Evolutionary conservation across 2,797 vertebrate species (phyloP), one percentile per base, ranked within the genome.

Genomic region (Lithobates pipiens): DNA sequence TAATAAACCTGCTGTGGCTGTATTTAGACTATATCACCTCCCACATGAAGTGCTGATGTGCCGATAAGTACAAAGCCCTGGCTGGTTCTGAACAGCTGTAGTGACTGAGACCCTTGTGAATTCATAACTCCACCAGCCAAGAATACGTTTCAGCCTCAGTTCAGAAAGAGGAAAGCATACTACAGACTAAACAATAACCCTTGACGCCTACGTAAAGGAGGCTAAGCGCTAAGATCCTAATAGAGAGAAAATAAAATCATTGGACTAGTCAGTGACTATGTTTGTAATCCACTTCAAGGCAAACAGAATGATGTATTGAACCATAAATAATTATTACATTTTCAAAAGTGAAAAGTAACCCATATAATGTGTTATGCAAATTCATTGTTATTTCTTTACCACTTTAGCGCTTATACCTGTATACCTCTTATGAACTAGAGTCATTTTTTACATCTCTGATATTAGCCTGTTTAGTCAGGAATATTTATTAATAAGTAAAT

Each of bases 11-110:
- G 54, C 80, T 54, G 81, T 76, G 32, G 76, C 85, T 70, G 34
- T 75, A 73, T 86, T 84, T 88, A 83, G 88, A 61, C 46, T 72
- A 29, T 86, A 76, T 84, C 77, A 83, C 84, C 80, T 82, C 84
- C 87, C 70, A 85, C 76, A 15, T 83, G 44, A 39, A 79, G 29
- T 21, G 69, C 80, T 69, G 80, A 87, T 83, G 80, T 87, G 76
- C 27, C 36, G 70, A 67, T 63, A 83, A 86, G 57, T 65, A 34
- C 67, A 44, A 78, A 72, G 32, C 63, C 80, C 23, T 34, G 67
- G 78, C 79, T 85, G 80, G 27, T 69, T 74, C 27, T 63, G 76
- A 74, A 29, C 76, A 70, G 25, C 75, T 79, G 61, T 76, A 78
- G 36, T 72, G 42, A 50, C 10, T 76, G 9, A 44, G 18, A 54